Percentiles rank a stretch among this genome's conserved stretches.
Conservation (phyloP, 2,797 vertebrate species). For the Sebastes jordani region DNA sequence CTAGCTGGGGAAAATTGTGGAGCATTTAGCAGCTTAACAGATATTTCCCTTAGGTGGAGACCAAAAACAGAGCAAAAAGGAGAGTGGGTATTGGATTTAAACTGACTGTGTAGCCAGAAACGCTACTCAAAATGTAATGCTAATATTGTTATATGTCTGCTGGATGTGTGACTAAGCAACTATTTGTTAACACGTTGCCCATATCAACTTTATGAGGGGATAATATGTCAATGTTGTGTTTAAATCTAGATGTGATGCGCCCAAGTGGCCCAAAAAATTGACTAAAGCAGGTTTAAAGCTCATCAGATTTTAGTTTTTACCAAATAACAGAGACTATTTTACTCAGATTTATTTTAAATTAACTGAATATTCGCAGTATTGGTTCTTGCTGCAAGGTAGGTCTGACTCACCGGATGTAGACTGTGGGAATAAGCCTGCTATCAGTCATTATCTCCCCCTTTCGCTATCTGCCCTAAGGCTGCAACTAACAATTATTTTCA, state of each 20-base stretch:
- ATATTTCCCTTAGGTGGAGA: background rate
- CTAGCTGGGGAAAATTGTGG: background rate
- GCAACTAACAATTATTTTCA: too few species aligned
- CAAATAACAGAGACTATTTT: background rate
- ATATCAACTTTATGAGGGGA: background rate
- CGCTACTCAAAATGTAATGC: accelerated
- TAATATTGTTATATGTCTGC: background rate
- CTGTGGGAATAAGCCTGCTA: background rate
- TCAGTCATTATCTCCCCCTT: background rate
- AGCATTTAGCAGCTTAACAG: background rate
- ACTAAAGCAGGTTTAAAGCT: background rate
- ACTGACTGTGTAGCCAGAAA: too few species aligned
- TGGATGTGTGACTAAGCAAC: background rate
- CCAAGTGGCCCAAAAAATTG: background rate
- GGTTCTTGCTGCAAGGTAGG: background rate
- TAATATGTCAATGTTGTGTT: background rate
- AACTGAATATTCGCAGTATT: background rate
- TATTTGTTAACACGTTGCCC: background rate
- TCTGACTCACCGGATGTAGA: background rate
- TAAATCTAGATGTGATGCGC: background rate
- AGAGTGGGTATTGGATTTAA: background rate
- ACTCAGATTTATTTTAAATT: background rate
- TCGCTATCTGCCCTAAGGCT: background rate
- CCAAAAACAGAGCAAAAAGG: background rate
- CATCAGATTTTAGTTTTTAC: background rate